A percentile compares a stretch with the other conserved stretches of the same genome.
phyloP scores from a whole-genome alignment of 2,113 vertebrate genomes.

The Muscicapa adusta region DNA sequence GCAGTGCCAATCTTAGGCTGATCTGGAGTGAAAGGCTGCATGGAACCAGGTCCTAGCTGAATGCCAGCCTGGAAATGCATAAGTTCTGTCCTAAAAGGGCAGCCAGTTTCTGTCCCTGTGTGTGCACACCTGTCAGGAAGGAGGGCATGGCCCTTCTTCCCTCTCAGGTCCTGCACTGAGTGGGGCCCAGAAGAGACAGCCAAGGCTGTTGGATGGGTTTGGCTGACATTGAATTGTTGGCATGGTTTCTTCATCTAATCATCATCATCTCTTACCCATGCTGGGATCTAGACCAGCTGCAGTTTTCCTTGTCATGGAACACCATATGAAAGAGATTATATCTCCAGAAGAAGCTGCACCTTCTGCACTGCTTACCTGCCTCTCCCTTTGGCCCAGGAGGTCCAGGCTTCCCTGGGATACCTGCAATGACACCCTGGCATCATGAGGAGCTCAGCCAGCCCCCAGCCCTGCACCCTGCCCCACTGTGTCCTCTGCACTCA shows the following conservation, averaged over 20 bases:
- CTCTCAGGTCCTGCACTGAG: not conserved
- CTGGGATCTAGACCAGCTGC: not conserved
- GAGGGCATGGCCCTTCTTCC: not conserved
- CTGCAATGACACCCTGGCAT: slow-evolving; percentile 39
- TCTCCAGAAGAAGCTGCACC: not conserved
- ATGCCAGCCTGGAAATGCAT: not conserved
- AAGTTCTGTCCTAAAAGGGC: not conserved
- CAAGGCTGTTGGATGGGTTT: not conserved
- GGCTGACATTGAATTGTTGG: fast-evolving
- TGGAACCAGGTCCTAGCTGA: not conserved
- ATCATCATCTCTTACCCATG: not conserved
- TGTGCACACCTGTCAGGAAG: not conserved
- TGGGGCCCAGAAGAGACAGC: not conserved
- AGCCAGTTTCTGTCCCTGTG: not conserved
- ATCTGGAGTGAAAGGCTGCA: not conserved
- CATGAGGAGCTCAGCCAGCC: fast-evolving
- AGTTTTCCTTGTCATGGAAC: not conserved
- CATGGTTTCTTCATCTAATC: not conserved
- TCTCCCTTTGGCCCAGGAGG: slow-evolving; percentile 64
- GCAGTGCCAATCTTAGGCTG: not conserved
- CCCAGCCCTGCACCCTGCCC: not conserved
- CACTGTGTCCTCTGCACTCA: not conserved
- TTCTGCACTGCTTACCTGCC: slow-evolving; percentile 52
- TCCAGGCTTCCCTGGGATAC: slow-evolving; percentile 40
- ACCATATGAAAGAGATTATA: not conserved